A percentile compares a stretch with the other conserved stretches of the same genome.
Conservation (phyloP, 2,113 vertebrate genomes). For the Cheilinus undulatus region DNA sequence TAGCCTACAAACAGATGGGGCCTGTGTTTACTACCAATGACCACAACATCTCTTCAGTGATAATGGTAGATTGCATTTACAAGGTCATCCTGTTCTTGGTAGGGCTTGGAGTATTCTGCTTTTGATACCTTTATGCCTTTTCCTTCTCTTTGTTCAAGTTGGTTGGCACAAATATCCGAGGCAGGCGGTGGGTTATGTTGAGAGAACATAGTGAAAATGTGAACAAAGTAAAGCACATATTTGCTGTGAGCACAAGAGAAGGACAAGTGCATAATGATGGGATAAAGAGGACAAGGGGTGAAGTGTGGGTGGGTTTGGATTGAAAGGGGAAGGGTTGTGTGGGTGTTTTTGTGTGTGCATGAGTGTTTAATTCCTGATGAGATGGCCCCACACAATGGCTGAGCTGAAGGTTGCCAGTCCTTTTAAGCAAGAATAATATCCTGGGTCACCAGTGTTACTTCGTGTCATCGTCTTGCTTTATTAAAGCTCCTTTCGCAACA, state of each 20-base stretch:
- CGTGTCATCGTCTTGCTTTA: constrained; percentile 30
- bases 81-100: constrained; percentile 61
- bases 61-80: constrained; percentile 52
- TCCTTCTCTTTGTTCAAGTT: constrained; percentile 44
- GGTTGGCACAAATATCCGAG: constrained; percentile 38
- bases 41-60: constrained; percentile 54
- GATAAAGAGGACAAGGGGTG: constrained; percentile 34
- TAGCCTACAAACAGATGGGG: constrained; percentile 62
- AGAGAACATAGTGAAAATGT: constrained; percentile 29
- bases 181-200: constrained; percentile 39
- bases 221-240: constrained; percentile 51
- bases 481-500: constrained; percentile 24
- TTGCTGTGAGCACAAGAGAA: constrained; percentile 54
- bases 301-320: constrained; percentile 48
- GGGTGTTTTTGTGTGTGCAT: constrained; percentile 56
- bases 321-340: constrained; percentile 58
- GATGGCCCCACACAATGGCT: constrained; percentile 58
- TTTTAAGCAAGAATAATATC: constrained; percentile 57
- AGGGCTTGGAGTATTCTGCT: constrained; percentile 1
- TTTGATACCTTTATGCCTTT: constrained; percentile 47
- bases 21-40: constrained; percentile 50
- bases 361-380: constrained; percentile 63
- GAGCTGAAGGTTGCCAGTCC: constrained; percentile 65
- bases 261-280: constrained; percentile 61
- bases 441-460: constrained; percentile 35